A percentile compares a stretch with the other conserved stretches of the same genome.
These are phyloP conservation scores for Macquaria ambigua DNA, from an alignment of 2,113 vertebrate species.

Conservation along the genomic window DNA sequence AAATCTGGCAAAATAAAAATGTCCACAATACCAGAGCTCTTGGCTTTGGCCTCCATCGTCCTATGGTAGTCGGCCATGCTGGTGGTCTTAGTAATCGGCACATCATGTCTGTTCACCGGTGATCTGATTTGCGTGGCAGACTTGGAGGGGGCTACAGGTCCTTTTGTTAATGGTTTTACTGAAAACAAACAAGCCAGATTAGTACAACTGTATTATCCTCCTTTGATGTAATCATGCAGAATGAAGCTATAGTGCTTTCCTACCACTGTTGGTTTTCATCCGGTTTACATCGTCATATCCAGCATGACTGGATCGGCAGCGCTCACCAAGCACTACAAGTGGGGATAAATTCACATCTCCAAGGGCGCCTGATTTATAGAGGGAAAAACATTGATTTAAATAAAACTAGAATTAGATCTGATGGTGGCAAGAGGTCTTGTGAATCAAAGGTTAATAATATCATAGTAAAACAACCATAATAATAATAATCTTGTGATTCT, in stretches of 20 bases:
- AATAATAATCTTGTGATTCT: no score
- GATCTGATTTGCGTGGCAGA: neutral
- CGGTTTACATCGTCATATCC: neutral
- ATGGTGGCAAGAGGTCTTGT: neutral
- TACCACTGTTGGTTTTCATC: slow-evolving; percentile 49
- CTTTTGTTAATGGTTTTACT: slow-evolving; percentile 47
- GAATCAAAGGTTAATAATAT: neutral
- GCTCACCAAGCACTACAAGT: slow-evolving; percentile 31
- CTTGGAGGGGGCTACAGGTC: slow-evolving; percentile 5
- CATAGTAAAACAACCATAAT: neutral
- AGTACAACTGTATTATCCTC: neutral
- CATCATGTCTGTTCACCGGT: neutral
- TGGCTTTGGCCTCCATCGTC: slow-evolving; percentile 43
- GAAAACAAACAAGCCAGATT: slow-evolving; percentile 28
- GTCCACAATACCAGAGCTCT: slow-evolving; percentile 36
- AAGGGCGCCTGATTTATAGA: slow-evolving; percentile 36
- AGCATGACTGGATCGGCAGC: neutral
- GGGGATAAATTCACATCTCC: slow-evolving; percentile 43
- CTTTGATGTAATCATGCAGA: neutral
- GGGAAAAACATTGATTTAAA: neutral
- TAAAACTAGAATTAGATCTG: neutral
- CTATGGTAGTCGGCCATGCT: slow-evolving; percentile 59
- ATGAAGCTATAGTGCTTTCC: neutral
- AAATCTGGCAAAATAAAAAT: neutral
- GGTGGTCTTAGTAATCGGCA: neutral